Conservation (phyloP, 2,888 invertebrate genomes). For the Iphiclides podalirius region DNA sequence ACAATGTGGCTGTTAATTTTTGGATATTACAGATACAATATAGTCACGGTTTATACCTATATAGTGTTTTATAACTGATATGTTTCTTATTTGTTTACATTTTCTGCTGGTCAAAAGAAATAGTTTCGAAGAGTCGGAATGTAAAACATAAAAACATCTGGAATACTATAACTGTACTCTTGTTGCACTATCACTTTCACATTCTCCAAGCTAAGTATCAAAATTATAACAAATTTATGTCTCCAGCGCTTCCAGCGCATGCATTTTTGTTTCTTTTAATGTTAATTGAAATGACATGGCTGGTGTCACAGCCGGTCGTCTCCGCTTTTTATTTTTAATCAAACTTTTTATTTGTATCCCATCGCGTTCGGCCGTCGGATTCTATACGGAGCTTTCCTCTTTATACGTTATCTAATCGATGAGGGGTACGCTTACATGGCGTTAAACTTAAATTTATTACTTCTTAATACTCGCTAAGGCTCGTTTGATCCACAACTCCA, state of each 20-base stretch:
- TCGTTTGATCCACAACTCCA: no score
- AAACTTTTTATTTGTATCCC: constrained; percentile 58
- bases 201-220: constrained; percentile 36
- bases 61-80: no score
- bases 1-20: constrained; percentile 26
- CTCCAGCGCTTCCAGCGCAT: constrained; percentile 33
- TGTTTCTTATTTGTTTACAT: no score
- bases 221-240: constrained; percentile 56
- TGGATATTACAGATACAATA: no score
- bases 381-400: constrained; percentile 64
- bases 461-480: constrained; percentile 18
- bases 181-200: constrained; percentile 45
- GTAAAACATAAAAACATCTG: constrained; percentile 7
- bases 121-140: no score
- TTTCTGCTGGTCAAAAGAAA: no score
- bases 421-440: constrained; percentile 48
- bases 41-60: no score
- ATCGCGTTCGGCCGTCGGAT: constrained; percentile 58
- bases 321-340: constrained; percentile 57
- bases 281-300: constrained; percentile 73
- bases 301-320: constrained; percentile 50
- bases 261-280: constrained; percentile 61
- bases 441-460: constrained; percentile 28
- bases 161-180: constrained; percentile 23
- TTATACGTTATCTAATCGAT: constrained; percentile 56